phyloP scores from a whole-genome alignment of 1,140 invertebrate species.

The Trissolcus basalis region DNA sequence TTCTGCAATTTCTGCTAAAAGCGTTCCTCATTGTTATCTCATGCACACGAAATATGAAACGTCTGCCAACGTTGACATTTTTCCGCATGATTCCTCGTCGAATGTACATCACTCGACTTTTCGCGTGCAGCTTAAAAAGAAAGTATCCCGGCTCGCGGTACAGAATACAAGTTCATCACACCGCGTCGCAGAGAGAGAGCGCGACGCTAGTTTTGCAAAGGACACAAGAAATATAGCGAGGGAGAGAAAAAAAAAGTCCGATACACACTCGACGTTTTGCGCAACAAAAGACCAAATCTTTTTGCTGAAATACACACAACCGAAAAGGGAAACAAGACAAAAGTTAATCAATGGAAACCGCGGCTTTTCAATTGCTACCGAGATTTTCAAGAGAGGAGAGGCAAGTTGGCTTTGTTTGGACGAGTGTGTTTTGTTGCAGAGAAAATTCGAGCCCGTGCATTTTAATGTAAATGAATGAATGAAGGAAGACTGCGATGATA shows the following conservation, averaged over 20 bases:
- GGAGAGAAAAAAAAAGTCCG: background rate
- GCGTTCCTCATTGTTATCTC: conserved; percentile 32
- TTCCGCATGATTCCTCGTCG: conserved; percentile 35
- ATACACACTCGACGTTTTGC: conserved; percentile 21
- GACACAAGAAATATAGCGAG: no score
- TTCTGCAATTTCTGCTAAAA: conserved; percentile 31
- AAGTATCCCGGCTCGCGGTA: conserved; percentile 14
- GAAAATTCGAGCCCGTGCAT: background rate
- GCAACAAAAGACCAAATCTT: conserved; percentile 30
- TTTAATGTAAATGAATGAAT: conserved; percentile 18
- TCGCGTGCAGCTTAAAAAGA: conserved; percentile 21
- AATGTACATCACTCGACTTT: conserved; percentile 32
- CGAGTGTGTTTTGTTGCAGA: conserved; percentile 11
- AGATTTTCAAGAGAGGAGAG: background rate
- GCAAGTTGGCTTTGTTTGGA: conserved; percentile 19
- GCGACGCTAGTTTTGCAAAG: no score
- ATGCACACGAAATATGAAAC: conserved; percentile 43
- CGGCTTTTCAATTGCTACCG: conserved; percentile 34
- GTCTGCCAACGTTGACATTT: conserved; percentile 44
- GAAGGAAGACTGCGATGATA: background rate
- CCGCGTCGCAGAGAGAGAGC: conserved; percentile 8
- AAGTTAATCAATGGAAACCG: conserved; percentile 41
- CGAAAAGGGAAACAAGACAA: conserved; percentile 20
- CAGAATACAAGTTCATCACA: conserved; percentile 30
- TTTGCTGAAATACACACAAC: conserved; percentile 25